Percentiles rank a stretch among this genome's conserved stretches.
phyloP scores from a whole-genome alignment of 1,140 invertebrate species.

The Aplysia californica region DNA sequence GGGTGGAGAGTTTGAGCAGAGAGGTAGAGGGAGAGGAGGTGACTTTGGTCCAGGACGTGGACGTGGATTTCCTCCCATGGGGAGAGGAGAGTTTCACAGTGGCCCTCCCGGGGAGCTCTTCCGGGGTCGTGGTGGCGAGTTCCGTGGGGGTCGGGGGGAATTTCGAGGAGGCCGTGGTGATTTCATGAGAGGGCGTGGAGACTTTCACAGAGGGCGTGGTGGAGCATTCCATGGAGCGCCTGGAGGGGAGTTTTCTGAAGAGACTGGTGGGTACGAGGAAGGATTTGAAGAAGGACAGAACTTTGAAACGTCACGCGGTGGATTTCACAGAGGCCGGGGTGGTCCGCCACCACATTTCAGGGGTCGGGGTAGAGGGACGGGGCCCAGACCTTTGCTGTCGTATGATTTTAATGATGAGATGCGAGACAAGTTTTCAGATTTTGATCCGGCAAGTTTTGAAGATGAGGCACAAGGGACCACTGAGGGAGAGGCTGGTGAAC shows the following conservation, averaged over 20 bases:
- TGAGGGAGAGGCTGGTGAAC: too few relatives aligned
- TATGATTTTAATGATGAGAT: background rate
- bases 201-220: slow-evolving; percentile 17
- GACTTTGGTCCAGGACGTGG: background rate
- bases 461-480: background rate
- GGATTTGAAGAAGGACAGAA: too few relatives aligned
- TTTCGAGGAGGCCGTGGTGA: slow-evolving; percentile 22
- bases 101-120: background rate
- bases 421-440: slow-evolving; percentile 4
- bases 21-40: slow-evolving; percentile 2
- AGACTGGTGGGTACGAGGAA: too few relatives aligned
- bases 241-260: background rate
- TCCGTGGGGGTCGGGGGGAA: slow-evolving; percentile 13
- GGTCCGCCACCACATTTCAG: background rate
- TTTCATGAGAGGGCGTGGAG: too few relatives aligned
- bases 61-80: background rate
- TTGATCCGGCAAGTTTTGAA: background rate
- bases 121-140: background rate
- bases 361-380: background rate
- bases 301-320: too few relatives aligned
- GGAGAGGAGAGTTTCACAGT: background rate
- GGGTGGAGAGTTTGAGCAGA: slow-evolving; percentile 8
- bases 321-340: background rate
- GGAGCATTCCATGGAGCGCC: background rate
- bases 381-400: background rate